Percentiles rank a stretch among this genome's conserved stretches.
Conservation (phyloP, 2,888 invertebrate genomes). For the Yponomeuta evonymella region DNA sequence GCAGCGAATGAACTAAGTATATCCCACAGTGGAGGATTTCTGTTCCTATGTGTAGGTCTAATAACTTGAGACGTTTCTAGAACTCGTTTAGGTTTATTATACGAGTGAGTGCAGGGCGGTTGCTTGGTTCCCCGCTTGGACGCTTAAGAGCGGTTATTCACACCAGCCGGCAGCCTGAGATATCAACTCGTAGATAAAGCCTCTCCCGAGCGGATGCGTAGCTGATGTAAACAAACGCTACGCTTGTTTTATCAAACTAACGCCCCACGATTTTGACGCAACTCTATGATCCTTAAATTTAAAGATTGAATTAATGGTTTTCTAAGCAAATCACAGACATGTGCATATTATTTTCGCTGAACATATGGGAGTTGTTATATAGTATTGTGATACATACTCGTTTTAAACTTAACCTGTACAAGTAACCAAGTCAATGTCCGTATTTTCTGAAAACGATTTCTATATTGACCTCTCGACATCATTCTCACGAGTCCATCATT, state of each 20-base stretch:
- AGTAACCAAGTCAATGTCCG: neutral
- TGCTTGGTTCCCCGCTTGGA: constrained; percentile 11
- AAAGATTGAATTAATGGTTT: too few relatives aligned
- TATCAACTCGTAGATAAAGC: neutral
- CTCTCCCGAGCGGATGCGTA: neutral
- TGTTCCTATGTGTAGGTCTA: constrained; percentile 1
- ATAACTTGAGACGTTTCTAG: constrained; percentile 11
- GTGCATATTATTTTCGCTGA: too few relatives aligned
- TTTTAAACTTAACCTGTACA: too few relatives aligned
- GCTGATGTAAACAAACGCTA: neutral
- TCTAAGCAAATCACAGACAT: too few relatives aligned
- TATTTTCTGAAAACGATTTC: neutral
- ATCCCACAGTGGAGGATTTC: constrained; percentile 6
- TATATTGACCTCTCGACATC: neutral
- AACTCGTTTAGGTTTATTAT: constrained; percentile 13
- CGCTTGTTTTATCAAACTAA: too few relatives aligned
- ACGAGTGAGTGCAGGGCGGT: constrained; percentile 8
- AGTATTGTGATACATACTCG: too few relatives aligned
- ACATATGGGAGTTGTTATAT: too few relatives aligned
- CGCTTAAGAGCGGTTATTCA: constrained; percentile 8
- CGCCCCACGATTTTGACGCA: too few relatives aligned
- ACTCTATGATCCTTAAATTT: too few relatives aligned
- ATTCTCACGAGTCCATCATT: neutral
- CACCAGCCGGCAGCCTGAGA: constrained; percentile 3
- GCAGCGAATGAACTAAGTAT: constrained; percentile 7